phyloP scores from a whole-genome alignment of 2,888 invertebrate genomes.

The Pocota personata region DNA sequence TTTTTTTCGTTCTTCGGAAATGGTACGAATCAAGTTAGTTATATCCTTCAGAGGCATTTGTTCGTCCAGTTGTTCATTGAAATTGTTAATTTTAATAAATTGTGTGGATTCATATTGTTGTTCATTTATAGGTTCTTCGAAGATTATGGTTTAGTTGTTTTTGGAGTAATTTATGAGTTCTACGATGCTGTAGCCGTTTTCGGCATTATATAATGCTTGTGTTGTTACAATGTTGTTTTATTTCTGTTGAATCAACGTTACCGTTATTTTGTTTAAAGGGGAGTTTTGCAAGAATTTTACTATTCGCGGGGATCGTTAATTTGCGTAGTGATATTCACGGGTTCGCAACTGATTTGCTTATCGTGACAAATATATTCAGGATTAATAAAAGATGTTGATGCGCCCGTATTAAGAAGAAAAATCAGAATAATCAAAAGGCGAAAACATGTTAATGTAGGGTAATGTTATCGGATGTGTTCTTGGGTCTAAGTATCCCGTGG shows the following conservation, averaged over 20 bases:
- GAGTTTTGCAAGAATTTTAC: slow-evolving; percentile 10
- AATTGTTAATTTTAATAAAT: slow-evolving; percentile 8
- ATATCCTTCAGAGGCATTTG: neutral
- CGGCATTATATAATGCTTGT: slow-evolving; percentile 10
- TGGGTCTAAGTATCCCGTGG: neutral
- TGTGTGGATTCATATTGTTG: neutral
- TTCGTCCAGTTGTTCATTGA: neutral
- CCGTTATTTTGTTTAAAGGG: neutral
- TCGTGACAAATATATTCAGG: neutral
- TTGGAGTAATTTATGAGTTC: no score
- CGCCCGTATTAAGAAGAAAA: neutral
- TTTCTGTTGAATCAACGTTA: neutral
- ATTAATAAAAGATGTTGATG: neutral
- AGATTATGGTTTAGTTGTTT: neutral
- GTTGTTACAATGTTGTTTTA: slow-evolving; percentile 6
- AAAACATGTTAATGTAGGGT: neutral
- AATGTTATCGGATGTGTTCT: no score
- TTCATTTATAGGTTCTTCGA: neutral
- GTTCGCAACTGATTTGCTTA: neutral
- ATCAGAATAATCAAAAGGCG: neutral
- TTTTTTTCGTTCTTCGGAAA: neutral
- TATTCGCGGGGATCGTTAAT: neutral
- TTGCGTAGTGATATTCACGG: slow-evolving; percentile 9
- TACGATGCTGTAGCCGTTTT: no score
- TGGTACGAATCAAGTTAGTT: neutral